Conservation (phyloP, 1,140 invertebrate genomes). For the Argopecten irradians region DNA sequence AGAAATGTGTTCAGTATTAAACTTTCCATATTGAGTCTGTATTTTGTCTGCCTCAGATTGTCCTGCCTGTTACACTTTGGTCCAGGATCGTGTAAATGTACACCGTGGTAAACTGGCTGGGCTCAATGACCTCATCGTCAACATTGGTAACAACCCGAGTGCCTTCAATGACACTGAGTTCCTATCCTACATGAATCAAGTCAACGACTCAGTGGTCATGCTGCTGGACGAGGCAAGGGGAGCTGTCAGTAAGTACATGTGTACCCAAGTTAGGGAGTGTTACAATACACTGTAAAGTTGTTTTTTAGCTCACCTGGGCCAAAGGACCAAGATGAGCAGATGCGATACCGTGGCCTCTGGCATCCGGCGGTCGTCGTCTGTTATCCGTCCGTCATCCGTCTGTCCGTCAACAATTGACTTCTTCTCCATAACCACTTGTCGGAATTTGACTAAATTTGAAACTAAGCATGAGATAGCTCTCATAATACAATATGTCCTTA, state of each 20-base stretch:
- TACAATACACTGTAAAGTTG: not conserved
- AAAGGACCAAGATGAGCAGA: no score
- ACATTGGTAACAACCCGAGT: conserved; percentile 85
- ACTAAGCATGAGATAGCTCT: no score
- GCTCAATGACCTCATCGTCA: conserved; percentile 83
- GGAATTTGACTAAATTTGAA: no score
- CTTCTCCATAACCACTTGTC: no score
- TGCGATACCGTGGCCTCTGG: no score
- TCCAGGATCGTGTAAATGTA: conserved; percentile 89
- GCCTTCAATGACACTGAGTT: conserved; percentile 91
- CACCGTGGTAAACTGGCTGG: conserved; percentile 87
- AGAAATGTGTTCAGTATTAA: no score
- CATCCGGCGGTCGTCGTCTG: no score
- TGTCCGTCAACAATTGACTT: no score
- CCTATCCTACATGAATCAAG: conserved; percentile 84
- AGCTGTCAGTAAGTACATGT: conserved; percentile 79
- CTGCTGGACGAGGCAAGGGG: conserved; percentile 84
- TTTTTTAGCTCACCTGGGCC: not conserved
- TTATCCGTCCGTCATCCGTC: no score
- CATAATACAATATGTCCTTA: no score
- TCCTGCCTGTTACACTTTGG: conserved; percentile 94
- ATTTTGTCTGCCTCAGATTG: conserved; percentile 81
- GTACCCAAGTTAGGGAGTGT: not conserved
- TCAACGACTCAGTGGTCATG: conserved; percentile 84
- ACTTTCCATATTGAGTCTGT: not conserved